These are phyloP conservation scores for Lophotis ruficrista DNA, from an alignment of 2,113 vertebrate genomes.

Conservation along the genomic window DNA sequence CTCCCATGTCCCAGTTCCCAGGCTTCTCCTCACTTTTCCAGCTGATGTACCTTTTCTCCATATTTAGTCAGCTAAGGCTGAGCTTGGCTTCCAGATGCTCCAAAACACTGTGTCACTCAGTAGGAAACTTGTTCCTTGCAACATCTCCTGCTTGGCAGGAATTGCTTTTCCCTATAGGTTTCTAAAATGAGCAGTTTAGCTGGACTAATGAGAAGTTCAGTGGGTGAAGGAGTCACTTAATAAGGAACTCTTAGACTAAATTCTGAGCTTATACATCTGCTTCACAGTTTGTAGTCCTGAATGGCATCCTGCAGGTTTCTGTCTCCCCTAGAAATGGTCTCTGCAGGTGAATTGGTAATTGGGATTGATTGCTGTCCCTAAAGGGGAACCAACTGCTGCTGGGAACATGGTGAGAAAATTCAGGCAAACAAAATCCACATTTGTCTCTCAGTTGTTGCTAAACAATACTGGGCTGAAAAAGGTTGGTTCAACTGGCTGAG, in stretches of 20 bases:
- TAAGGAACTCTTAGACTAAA: background rate
- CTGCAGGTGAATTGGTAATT: background rate
- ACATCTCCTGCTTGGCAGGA: background rate
- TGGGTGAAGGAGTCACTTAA: background rate
- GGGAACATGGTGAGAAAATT: background rate
- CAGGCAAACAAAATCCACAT: background rate
- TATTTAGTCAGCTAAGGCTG: slow-evolving; percentile 60
- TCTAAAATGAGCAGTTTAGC: background rate
- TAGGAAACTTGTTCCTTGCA: background rate
- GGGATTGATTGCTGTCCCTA: background rate
- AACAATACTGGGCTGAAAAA: background rate
- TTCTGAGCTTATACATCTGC: background rate
- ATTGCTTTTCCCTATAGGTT: background rate
- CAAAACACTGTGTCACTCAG: background rate
- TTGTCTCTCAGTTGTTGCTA: background rate
- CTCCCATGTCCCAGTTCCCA: background rate
- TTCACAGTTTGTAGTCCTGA: background rate
- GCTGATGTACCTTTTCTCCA: slow-evolving; percentile 61
- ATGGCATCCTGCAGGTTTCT: background rate
- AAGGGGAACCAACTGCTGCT: background rate
- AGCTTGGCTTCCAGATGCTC: slow-evolving; percentile 9
- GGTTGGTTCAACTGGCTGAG: background rate
- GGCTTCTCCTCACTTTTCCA: slow-evolving; percentile 25
- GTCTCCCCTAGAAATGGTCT: background rate
- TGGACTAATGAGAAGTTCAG: background rate